Conservation (phyloP, 2,113 vertebrate genomes). For the Ranitomeya variabilis region DNA sequence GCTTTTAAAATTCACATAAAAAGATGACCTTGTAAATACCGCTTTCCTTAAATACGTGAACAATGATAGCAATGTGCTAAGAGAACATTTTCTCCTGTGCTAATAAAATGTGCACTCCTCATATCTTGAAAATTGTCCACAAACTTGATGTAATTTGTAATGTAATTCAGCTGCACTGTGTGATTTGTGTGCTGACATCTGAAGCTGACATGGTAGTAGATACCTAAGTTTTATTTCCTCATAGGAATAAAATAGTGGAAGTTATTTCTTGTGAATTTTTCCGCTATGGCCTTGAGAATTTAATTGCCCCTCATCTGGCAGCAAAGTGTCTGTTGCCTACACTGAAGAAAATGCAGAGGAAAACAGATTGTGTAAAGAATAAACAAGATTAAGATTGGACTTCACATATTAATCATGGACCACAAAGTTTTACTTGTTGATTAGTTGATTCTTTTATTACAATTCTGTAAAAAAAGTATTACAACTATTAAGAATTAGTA, state of each 20-base stretch:
- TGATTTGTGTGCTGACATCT: constrained; percentile 59
- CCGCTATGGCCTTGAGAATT: constrained; percentile 54
- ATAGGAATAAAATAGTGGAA: constrained; percentile 57
- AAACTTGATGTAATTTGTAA: constrained; percentile 58
- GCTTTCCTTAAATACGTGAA: constrained; percentile 34
- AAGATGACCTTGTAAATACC: constrained; percentile 38
- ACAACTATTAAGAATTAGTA: neutral
- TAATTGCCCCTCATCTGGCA: constrained; percentile 50
- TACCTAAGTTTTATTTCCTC: constrained; percentile 59
- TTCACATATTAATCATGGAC: neutral
- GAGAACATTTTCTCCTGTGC: constrained; percentile 35
- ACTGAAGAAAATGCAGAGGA: constrained; percentile 10
- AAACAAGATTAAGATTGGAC: neutral
- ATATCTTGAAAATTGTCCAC: constrained; percentile 52
- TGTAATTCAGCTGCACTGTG: constrained; percentile 55
- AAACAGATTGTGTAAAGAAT: constrained; percentile 23
- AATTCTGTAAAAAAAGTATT: neutral
- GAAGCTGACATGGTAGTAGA: constrained; percentile 57
- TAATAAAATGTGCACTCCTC: constrained; percentile 38
- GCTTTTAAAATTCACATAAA: constrained; percentile 32
- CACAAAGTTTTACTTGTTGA: neutral
- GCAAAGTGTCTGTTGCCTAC: neutral
- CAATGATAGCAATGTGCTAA: constrained; percentile 43
- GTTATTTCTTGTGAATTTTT: constrained; percentile 54
- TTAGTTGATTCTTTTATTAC: neutral